A percentile compares a stretch with the other conserved stretches of the same genome.
Conservation (phyloP, 2,797 vertebrate genomes). For the Lithobates pipiens region DNA sequence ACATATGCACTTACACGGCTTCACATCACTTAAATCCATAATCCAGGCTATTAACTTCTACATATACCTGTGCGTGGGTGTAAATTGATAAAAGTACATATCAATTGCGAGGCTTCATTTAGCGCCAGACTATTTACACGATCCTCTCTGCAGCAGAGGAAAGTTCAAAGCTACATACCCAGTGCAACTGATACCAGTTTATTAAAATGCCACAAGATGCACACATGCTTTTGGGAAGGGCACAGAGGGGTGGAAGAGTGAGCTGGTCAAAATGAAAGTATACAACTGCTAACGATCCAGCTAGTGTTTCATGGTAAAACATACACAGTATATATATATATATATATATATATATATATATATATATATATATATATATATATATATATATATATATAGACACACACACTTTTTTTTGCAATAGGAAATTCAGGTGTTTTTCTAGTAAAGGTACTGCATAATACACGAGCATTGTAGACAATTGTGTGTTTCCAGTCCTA, state of each 20-base stretch:
- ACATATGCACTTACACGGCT: not conserved
- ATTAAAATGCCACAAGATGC: constrained; percentile 44
- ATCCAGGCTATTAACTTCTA: not conserved
- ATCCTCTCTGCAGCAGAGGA: not conserved
- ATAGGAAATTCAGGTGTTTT: too few relatives aligned
- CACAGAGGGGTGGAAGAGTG: constrained; percentile 7
- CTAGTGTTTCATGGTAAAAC: too few relatives aligned
- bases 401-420: too few relatives aligned
- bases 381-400: too few relatives aligned
- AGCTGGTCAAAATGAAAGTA: too few relatives aligned
- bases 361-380: too few relatives aligned
- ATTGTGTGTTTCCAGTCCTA: too few relatives aligned
- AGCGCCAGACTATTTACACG: constrained; percentile 10
- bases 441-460: too few relatives aligned
- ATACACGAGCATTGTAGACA: too few relatives aligned
- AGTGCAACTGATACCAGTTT: constrained; percentile 35
- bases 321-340: too few relatives aligned
- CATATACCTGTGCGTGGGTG: constrained; percentile 2
- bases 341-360: too few relatives aligned
- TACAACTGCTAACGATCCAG: too few relatives aligned
- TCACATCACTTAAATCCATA: not conserved
- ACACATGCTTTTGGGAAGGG: constrained; percentile 21
- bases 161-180: constrained; percentile 43
- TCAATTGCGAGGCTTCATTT: constrained; percentile 19
- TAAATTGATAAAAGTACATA: constrained; percentile 22